Base-by-base conservation (phyloP, 2,888 invertebrate genomes). In the Mystacides longicornis region DNA sequence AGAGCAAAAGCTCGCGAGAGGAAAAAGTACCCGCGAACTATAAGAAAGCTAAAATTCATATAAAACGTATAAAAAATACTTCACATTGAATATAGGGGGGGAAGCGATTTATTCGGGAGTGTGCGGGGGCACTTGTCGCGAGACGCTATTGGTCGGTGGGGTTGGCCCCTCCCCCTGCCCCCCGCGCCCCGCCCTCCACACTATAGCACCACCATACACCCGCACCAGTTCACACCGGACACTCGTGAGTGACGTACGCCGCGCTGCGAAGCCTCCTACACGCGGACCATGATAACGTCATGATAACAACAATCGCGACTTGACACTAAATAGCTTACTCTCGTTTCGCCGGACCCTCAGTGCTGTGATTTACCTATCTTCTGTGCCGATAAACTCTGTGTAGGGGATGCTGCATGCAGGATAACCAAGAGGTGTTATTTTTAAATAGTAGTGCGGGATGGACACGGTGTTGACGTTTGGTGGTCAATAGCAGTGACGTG, bases 221-320 rank as follows among this genome's bases (percentile, higher is more conserved):
- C 54, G 54, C 53, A 45, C 53, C 57, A 57, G 57, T 57, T 51
- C 51, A 22, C 66, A 69, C 69, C 70, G 68, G 68, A 71, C 71
- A 65, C 71, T 72, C 68, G 65, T 62, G 69, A 68, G 67, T 71
- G 72, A 71, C 74, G 74, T 70, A 71, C 71, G 65, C 69, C 67
- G 42, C 54, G 23, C 43, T 54, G 52, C 50, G 47, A 31, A 37
- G 37, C 37, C 37, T 37, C 37, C 37, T 37, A n/a, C 37, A 37
- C 37, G 37, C 16, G 37, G 33, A 23, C 37, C 4, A n/a, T 27
- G 48, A 27, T 27, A 48, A 48, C 48, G 48, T 48, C 23, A 48
- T 48, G 20, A 21, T 14, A 37, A 37, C 37, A 37, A 37, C 37
- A 37, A n/a, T 45, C 47, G 52, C 46, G 52, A 27, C n/a, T n/a